Evolutionary conservation across 35 echinoderm and acorn worm species (phyloP).

Genomic region (Heliocidaris tuberculata): DNA sequence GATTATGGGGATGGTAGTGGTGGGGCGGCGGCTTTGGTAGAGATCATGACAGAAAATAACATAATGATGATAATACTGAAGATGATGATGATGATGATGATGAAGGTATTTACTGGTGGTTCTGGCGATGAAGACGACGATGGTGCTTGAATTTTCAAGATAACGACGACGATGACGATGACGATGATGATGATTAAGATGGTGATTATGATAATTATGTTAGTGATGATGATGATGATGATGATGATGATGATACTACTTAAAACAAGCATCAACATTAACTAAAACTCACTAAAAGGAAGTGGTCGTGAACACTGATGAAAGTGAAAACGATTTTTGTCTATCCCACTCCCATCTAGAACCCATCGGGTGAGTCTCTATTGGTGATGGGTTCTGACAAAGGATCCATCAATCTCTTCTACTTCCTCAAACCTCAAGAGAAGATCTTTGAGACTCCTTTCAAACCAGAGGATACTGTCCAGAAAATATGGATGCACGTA

Average conservation of each 20-base stretch:
- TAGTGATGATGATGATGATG: background rate
- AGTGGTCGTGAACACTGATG: background rate
- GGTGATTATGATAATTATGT: background rate
- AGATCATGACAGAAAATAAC: too few relatives aligned
- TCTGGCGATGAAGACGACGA: background rate
- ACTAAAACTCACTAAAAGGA: too few relatives aligned
- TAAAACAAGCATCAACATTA: too few relatives aligned
- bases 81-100: background rate
- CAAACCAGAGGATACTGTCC: constrained; percentile 63
- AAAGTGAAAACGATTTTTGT: background rate
- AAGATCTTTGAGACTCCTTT: constrained; percentile 86
- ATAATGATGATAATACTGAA: background rate
- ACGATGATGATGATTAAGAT: background rate
- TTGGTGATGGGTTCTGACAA: constrained; percentile 85
- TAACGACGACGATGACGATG: background rate
- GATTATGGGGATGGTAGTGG: too few relatives aligned
- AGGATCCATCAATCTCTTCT: constrained; percentile 86
- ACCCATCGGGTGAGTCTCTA: constrained; percentile 74
- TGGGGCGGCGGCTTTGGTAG: too few relatives aligned
- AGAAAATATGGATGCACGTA: constrained; percentile 96
- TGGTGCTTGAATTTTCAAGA: background rate
- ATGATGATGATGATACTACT: background rate
- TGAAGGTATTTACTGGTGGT: background rate
- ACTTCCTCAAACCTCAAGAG: constrained; percentile 83
- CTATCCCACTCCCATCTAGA: constrained; percentile 47